Base-by-base conservation (phyloP, 2,888 invertebrate species). In the Steinernema scapterisci region DNA sequence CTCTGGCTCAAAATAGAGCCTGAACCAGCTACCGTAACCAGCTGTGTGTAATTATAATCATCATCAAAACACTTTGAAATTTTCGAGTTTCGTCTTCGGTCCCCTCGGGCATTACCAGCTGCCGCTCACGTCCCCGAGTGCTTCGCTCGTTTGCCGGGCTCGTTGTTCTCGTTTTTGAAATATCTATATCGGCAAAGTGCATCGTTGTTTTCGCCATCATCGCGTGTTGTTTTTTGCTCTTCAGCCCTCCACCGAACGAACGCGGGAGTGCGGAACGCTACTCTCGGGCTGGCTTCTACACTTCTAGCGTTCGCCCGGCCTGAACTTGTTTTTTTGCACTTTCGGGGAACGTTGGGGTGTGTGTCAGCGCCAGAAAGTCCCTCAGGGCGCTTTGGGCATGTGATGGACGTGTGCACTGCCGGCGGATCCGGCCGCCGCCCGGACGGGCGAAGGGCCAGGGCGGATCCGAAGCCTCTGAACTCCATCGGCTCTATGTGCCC, bases 121-220 rank as follows among this genome's bases (percentile, higher is more conserved):
- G n/a, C n/a, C n/a, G n/a, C n/a, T n/a, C n/a, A n/a, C 38, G 38
- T 9, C 38, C 38, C 5, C 13, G 48, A 52, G 19, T 52, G 63
- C 63, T 25, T n/a, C 31, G 16, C 63, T 16, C 31, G 21, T 11
- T 13, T 5, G 38, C 38, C n/a, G 54, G 16, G 27, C 63, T 63
- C 63, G 31, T 16, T 25, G 63, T 38, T 63, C 63, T 27, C 63
- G 52, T 63, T 63, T 63, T 63, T 63, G 63, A 63, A 63, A 63
- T 63, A 63, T 63, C 63, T 63, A 63, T 63, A 63, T 63, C 63
- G 63, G 63, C 27, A 63, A 63, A 63, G 63, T 63, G 63, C 63
- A 63, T 31, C 63, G 63, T 63, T 63, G 63, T 63, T 63, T 63
- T 63, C 63, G 31, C 63, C 31, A 63, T 63, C 31, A 63, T 63